Percentiles rank a stretch among this genome's conserved stretches.
These are phyloP conservation scores for Helarctos malayanus DNA, from an alignment of 2,797 vertebrate species.

Conservation along the genomic window DNA sequence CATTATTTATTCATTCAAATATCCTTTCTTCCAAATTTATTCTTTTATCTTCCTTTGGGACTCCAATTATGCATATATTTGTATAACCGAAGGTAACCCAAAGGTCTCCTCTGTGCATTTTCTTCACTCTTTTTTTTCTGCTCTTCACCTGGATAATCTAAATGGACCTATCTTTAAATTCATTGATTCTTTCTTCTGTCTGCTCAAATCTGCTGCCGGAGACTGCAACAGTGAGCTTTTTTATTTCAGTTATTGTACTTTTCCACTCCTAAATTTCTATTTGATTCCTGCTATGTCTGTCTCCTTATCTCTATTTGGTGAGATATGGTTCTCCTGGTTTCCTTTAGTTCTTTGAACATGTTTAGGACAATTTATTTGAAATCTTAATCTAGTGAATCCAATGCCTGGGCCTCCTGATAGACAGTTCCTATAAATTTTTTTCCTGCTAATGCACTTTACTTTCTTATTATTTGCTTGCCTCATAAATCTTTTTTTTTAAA, in stretches of 20 bases:
- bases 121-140: not conserved
- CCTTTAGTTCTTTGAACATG: not conserved
- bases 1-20: not conserved
- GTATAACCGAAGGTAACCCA: not conserved
- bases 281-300: not conserved
- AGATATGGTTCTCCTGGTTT: not conserved
- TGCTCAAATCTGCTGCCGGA: not conserved
- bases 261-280: not conserved
- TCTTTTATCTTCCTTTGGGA: not conserved
- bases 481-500: not conserved
- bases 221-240: not conserved
- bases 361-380: conserved; percentile 34
- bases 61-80: not conserved
- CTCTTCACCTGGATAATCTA: not conserved
- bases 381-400: conserved; percentile 17
- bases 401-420: not conserved
- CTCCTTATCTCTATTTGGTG: not conserved
- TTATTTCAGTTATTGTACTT: not conserved
- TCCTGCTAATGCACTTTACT: not conserved
- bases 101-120: not conserved
- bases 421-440: not conserved
- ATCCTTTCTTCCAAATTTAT: not conserved
- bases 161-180: not conserved
- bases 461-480: not conserved
- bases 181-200: not conserved